Conservation (phyloP, 2,797 vertebrate genomes). For the Enteromius argenteus region DNA sequence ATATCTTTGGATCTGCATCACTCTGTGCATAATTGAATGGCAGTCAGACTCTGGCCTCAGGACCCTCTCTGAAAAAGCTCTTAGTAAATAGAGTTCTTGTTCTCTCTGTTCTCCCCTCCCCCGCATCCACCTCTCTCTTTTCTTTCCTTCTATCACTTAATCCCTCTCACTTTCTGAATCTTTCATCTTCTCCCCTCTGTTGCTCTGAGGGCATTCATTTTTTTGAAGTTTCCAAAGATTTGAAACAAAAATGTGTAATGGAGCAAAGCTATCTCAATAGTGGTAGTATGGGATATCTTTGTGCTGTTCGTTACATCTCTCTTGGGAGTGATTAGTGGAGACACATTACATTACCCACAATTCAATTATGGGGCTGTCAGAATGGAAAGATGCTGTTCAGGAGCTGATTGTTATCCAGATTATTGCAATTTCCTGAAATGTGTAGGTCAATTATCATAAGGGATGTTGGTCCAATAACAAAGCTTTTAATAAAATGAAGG, state of each 20-base stretch:
- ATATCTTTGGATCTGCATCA: slow-evolving; percentile 1
- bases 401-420: slow-evolving; percentile 3
- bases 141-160: neutral
- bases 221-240: neutral
- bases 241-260: neutral
- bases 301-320: neutral
- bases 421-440: slow-evolving; percentile 2
- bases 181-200: slow-evolving; percentile 30
- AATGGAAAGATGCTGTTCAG: neutral
- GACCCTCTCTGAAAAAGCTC: neutral
- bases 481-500: slow-evolving; percentile 9
- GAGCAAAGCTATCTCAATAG: neutral
- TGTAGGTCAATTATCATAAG: neutral
- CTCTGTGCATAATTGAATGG: slow-evolving; percentile 21
- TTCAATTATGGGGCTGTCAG: slow-evolving; percentile 47
- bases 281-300: neutral
- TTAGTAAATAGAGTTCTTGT: slow-evolving; percentile 11
- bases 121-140: neutral
- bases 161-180: slow-evolving; percentile 23
- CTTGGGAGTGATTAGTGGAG: slow-evolving; percentile 35
- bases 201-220: neutral
- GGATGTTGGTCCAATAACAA: neutral
- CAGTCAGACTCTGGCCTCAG: slow-evolving; percentile 5
- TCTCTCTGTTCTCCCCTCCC: slow-evolving; percentile 1
- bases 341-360: slow-evolving; percentile 35